These are phyloP conservation scores for Premnoplex brunnescens DNA, from an alignment of 2,797 vertebrate species.

Conservation along the genomic window DNA sequence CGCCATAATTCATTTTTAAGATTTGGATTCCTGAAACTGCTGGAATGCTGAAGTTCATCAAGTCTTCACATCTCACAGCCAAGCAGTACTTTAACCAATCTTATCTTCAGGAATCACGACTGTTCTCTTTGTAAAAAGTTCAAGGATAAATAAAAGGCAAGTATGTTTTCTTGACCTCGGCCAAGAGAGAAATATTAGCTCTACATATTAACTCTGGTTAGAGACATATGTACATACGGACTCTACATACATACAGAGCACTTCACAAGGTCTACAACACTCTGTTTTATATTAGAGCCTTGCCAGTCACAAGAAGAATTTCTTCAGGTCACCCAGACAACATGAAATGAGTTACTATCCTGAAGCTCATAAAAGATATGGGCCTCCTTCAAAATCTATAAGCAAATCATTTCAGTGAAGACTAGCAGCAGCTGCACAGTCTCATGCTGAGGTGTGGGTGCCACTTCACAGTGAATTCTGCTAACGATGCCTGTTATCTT, in stretches of 20 bases:
- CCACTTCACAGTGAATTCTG: slow-evolving; percentile 12
- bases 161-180: slow-evolving; percentile 37
- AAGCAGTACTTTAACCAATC: slow-evolving; percentile 24
- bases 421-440: background rate
- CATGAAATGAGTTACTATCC: background rate
- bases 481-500: background rate
- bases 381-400: background rate
- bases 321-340: background rate
- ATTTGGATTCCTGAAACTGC: slow-evolving; percentile 44
- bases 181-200: background rate
- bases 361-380: background rate
- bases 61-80: slow-evolving; percentile 28
- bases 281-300: background rate
- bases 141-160: slow-evolving; percentile 47
- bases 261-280: background rate
- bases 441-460: background rate
- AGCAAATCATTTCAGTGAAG: background rate
- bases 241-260: background rate
- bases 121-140: slow-evolving; percentile 38
- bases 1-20: slow-evolving; percentile 53
- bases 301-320: slow-evolving; percentile 8
- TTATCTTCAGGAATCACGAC: slow-evolving; percentile 56
- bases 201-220: background rate
- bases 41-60: slow-evolving; percentile 56
- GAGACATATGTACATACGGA: background rate